phyloP scores from a whole-genome alignment of 2,797 vertebrate genomes.

The Kryptolebias ocellatus region DNA sequence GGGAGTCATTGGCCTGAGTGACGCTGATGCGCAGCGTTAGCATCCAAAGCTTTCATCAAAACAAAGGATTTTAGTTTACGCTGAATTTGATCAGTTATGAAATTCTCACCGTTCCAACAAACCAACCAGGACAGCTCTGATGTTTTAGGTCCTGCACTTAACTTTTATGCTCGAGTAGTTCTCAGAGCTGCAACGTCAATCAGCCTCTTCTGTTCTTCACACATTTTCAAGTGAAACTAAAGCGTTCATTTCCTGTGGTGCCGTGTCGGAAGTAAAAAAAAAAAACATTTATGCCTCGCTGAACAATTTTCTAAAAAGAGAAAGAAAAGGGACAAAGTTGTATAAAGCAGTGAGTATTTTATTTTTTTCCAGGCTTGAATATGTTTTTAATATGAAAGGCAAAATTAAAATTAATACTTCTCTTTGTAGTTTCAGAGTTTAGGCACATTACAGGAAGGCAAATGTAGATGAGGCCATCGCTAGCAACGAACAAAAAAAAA shows the following conservation, averaged over 20 bases:
- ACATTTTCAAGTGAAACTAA: slow-evolving; percentile 13
- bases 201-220: slow-evolving; percentile 3
- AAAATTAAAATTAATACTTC: slow-evolving; percentile 82
- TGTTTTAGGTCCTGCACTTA: too few species aligned
- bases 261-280: neutral
- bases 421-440: slow-evolving; percentile 71
- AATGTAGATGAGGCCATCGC: slow-evolving; percentile 75
- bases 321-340: slow-evolving; percentile 13
- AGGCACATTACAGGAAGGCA: slow-evolving; percentile 87
- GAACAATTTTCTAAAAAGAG: neutral
- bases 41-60: too few species aligned
- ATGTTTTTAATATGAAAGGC: slow-evolving; percentile 86
- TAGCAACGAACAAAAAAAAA: slow-evolving; percentile 54
- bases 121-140: too few species aligned
- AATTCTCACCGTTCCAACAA: too few species aligned
- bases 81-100: too few species aligned
- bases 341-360: slow-evolving; percentile 84
- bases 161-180: neutral
- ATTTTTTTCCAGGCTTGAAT: slow-evolving; percentile 87
- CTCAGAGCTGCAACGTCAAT: neutral
- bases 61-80: too few species aligned
- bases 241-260: slow-evolving; percentile 25
- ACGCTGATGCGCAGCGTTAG: too few species aligned
- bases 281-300: neutral
- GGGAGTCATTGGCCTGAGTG: neutral